Evolutionary conservation across 2,888 invertebrate species (phyloP).

Genomic region (Limenitis camilla): DNA sequence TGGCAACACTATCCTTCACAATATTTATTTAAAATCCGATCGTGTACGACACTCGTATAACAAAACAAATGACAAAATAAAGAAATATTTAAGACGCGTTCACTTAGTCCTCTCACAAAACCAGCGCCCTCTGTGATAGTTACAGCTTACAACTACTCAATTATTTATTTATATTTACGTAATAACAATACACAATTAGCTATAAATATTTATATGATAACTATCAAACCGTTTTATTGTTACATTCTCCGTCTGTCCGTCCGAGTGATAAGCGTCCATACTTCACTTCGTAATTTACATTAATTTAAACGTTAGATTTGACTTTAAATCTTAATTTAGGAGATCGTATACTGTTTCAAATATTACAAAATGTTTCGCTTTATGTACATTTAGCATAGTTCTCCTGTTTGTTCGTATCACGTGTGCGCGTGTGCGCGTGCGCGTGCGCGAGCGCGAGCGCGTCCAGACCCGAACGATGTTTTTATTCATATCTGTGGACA

Average conservation of each 20-base stretch:
- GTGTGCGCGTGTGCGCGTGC: constrained; percentile 26
- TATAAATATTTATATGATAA: constrained; percentile 75
- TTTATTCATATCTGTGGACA: constrained; percentile 61
- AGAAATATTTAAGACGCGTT: constrained; percentile 42
- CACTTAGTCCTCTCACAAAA: constrained; percentile 16
- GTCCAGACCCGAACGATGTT: constrained; percentile 47
- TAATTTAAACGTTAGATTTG: constrained; percentile 70
- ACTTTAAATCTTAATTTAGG: constrained; percentile 75
- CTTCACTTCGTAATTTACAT: constrained; percentile 57
- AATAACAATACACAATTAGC: constrained; percentile 76
- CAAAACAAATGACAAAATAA: constrained; percentile 30
- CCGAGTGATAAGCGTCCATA: constrained; percentile 56
- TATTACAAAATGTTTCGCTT: constrained; percentile 71
- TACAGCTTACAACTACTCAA: constrained; percentile 72
- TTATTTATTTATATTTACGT: constrained; percentile 74
- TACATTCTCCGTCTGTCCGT: constrained; percentile 60
- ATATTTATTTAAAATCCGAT: not conserved
- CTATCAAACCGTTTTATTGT: constrained; percentile 71
- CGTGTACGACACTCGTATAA: not conserved
- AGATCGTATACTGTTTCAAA: constrained; percentile 76
- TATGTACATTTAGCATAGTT: constrained; percentile 71
- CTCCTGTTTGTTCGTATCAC: constrained; percentile 61
- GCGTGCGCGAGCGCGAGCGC: constrained; percentile 30
- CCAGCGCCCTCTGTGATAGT: constrained; percentile 65
- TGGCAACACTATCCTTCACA: not conserved